Evolutionary conservation across 2,888 invertebrate species (phyloP), one percentile per base, ranked within the genome.

Genomic region (Eurytoma californica): DNA sequence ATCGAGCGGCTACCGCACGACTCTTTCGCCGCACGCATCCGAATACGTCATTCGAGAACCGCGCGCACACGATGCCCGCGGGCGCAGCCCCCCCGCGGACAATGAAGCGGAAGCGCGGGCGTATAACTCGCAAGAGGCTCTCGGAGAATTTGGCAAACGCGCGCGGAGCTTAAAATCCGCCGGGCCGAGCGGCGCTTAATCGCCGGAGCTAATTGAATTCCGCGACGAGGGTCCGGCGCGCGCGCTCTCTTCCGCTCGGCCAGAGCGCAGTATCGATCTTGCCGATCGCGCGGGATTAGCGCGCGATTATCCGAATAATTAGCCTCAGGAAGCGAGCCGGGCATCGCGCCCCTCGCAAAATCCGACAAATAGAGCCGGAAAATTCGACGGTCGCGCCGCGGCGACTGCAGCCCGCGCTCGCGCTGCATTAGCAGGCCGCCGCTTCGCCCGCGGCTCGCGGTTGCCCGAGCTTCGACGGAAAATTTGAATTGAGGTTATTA

Each of bases 291-390:
- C 77, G 70, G 85, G 83, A 86, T 84, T 84, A 85, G 83, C 80
- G 85, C 82, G 84, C 86, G 88, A 89, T 88, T 86, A 88, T 88
- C 87, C 87, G 87, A 89, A 88, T 88, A 88, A 89, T 89, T 89
- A 88, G 84, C 73, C n/a, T 85, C 82, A 79, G 80, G 82, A 49
- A 77, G 82, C 81, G 83, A 39, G 39, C 24, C 39, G 39, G 85
- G 83, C 86, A 83, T 79, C 83, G 82, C 39, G 39, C 39, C 39
- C 7, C 39, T 39, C 39, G 39, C 9, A 39, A 83, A 82, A 83
- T 78, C 75, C 84, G 81, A 84, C 86, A 85, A 87, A 87, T 86
- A 86, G 87, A 84, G 85, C 20, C 53, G 72, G 72, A 68, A 72
- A 72, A 63, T 78, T 67, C 47, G 68, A n/a, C 28, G 39, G 39